Base-by-base conservation (phyloP, 1,140 invertebrate species). In the Drosophila setifemur region DNA sequence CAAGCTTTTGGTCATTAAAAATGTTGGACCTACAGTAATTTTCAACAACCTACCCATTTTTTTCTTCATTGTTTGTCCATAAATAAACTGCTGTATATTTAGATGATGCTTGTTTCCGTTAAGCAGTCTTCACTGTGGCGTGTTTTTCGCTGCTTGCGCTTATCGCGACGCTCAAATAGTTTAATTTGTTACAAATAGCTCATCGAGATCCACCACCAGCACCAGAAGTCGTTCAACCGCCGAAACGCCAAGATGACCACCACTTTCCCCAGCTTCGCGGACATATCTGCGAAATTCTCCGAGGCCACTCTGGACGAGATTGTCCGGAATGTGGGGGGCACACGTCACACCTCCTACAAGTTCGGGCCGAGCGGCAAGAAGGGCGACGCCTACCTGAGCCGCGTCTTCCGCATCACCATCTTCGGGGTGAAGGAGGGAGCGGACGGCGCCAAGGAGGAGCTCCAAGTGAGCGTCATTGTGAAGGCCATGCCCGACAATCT, bases 381-480 rank as follows among this genome's bases (percentile, higher is more conserved):
- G 89, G 94, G 94, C 0, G 94, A 95, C 73, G 94, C 92, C 5
- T 95, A 94, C 72, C 72, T 95, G 33, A 94, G 94, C 60, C 92
- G 91, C 50, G 90, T 95, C 0, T 92, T 91, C 23, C 91, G 92
- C 26, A 91, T 94, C 6, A 92, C 85, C 43, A 90, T 95, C 4
- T 77, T 91, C 50, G 93, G 92, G 4, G 71, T 75, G 6, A 90
- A 89, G 23, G 76, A 43, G 9, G 73, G 39, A 33, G 42, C 39
- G 66, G 87, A 49, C 67, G 83, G 74, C 77, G 55, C n/a, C n/a
- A n/a, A 60, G n/a, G 31, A 63, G 9, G 33, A 58, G 2, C 21
- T 87, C n/a, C 64, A 78, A 39, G 66, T 87, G 8, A 77, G 67
- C 37, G 57, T 94, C 1, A 91, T 95, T 4, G 90, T 94, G 0